Evolutionary conservation across 2,888 invertebrate genomes (phyloP), one percentile per base, ranked within the genome.

Genomic region (Fabriciana adippe): DNA sequence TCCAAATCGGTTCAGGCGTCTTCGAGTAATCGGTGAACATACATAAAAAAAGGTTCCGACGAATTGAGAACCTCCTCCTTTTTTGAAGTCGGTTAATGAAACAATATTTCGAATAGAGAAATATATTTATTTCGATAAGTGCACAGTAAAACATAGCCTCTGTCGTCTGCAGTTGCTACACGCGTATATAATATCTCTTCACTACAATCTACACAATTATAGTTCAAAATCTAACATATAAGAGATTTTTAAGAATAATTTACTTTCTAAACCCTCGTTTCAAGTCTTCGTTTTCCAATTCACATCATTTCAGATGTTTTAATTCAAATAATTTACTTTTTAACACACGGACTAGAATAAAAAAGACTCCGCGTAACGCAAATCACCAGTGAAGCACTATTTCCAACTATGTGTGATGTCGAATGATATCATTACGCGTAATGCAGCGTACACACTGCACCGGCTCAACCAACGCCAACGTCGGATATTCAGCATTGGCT

Each of bases 51-150:
- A n/a, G n/a, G n/a, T n/a, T n/a, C n/a, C n/a, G n/a, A n/a, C n/a
- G n/a, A n/a, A n/a, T n/a, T n/a, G n/a, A n/a, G n/a, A n/a, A n/a
- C n/a, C n/a, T n/a, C n/a, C n/a, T n/a, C n/a, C n/a, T n/a, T n/a
- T n/a, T n/a, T n/a, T n/a, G n/a, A n/a, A n/a, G n/a, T n/a, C n/a
- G n/a, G n/a, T n/a, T n/a, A n/a, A 55, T 53, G 55, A 64, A 73
- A 72, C 62, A 69, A 66, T 59, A 57, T 53, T 67, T 54, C 59
- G 48, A 63, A 41, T 68, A 55, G 31, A 62, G 18, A 64, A 45
- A 68, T 70, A 60, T 65, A 59, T 72, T 72, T 72, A 71, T 71
- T 73, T 69, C 35, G 26, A 73, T 69, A 67, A 14, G 62, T 72
- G 68, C 69, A 68, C 63, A 61, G 59, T 55, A 65, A 45, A n/a